Base-by-base conservation (phyloP, 1,140 invertebrate genomes). In the Elysia chlorotica region DNA sequence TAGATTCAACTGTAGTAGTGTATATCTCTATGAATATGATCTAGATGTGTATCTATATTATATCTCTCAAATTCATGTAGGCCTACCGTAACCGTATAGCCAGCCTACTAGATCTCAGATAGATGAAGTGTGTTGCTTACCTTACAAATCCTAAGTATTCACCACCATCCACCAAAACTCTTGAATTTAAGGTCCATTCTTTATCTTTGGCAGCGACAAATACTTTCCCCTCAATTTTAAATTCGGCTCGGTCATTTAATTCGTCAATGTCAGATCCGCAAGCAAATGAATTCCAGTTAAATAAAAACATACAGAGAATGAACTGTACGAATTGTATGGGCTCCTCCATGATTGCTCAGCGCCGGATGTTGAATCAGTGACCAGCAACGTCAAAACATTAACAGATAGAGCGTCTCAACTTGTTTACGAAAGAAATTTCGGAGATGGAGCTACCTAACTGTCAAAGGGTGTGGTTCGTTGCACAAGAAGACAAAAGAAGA, bases 91-190 rank as follows among this genome's bases (percentile, higher is more conserved):
- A n/a, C n/a, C n/a, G n/a, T n/a, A n/a, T n/a, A n/a, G n/a, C n/a
- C n/a, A n/a, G n/a, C n/a, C n/a, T n/a, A n/a, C n/a, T n/a, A n/a
- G n/a, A n/a, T n/a, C n/a, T n/a, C n/a, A n/a, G n/a, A n/a, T n/a
- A n/a, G n/a, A n/a, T n/a, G n/a, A n/a, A n/a, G n/a, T 1, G 14
- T 36, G 33, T 35, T 71, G 73, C 70, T 83, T 87, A 92, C 91
- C 89, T 91, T 19, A 97, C 86, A 87, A 95, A 96, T 61, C 93
- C 95, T 79, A 95, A 90, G 84, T 92, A 93, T 86, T 95, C 92
- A 17, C 95, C 95, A 31, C 94, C 93, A 83, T 97, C 96, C 0
- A 95, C 92, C 79, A 95, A 91, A 14, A 98, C 89, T 74, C 92
- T 90, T 4, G 94, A 94, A 75, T 91, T 90, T 3, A 73, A 59